phyloP scores from a whole-genome alignment of 2,797 vertebrate species.

The Schizothorax lantsangensis region DNA sequence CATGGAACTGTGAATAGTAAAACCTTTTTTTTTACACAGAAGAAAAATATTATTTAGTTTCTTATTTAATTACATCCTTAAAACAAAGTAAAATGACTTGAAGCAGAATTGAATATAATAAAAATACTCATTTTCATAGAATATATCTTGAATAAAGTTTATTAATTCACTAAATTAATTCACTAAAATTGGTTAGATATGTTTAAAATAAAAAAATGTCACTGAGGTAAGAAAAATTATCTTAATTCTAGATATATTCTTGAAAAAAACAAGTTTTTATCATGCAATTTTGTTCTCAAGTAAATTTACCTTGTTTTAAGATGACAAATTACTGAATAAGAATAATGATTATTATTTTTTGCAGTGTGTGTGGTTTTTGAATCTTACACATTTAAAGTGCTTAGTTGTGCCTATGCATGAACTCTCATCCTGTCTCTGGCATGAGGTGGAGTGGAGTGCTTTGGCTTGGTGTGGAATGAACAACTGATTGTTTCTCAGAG shows the following conservation, averaged over 20 bases:
- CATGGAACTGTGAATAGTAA: background rate
- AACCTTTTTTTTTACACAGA: background rate
- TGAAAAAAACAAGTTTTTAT: background rate
- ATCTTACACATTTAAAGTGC: constrained; percentile 42
- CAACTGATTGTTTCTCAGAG: constrained; percentile 65
- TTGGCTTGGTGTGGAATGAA: constrained; percentile 66
- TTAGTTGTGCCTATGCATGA: constrained; percentile 60
- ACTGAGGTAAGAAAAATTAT: background rate
- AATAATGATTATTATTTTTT: background rate
- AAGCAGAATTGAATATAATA: background rate
- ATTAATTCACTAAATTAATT: background rate
- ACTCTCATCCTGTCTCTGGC: constrained; percentile 21
- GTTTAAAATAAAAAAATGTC: background rate
- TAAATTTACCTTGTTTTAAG: background rate
- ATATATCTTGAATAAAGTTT: background rate
- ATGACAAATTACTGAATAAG: background rate
- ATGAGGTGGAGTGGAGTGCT: constrained; percentile 54
- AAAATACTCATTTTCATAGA: background rate
- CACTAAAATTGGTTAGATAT: background rate
- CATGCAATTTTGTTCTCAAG: background rate
- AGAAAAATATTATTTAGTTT: background rate
- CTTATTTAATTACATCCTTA: background rate
- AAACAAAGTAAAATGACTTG: background rate
- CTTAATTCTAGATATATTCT: background rate
- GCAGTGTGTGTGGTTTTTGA: constrained; percentile 2